Percentiles rank a stretch among this genome's conserved stretches.
These are phyloP conservation scores for Trachelus tabidus DNA, from an alignment of 2,888 invertebrate species.

Conservation along the genomic window DNA sequence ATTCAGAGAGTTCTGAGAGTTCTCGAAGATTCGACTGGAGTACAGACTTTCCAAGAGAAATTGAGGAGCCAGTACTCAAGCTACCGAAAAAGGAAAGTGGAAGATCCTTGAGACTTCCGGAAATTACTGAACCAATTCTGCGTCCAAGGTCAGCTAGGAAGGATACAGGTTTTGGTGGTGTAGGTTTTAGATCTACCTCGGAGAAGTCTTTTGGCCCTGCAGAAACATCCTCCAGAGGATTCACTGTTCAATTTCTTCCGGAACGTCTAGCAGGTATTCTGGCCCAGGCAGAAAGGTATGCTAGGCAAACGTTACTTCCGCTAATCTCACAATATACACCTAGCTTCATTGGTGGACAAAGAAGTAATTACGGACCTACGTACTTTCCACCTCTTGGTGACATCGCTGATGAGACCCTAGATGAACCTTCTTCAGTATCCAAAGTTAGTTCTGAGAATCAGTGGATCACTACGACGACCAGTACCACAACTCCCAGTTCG, in stretches of 20 bases:
- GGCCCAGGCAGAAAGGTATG: slow-evolving; percentile 84
- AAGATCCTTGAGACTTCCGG: slow-evolving; percentile 61
- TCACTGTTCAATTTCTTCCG: slow-evolving; percentile 83
- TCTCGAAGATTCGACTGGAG: slow-evolving; percentile 17
- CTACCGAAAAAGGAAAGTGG: slow-evolving; percentile 65
- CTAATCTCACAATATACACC: slow-evolving; percentile 84
- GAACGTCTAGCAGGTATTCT: slow-evolving; percentile 82
- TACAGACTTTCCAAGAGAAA: slow-evolving; percentile 66
- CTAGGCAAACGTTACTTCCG: slow-evolving; percentile 80
- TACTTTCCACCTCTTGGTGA: slow-evolving; percentile 73
- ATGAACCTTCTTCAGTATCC: slow-evolving; percentile 5
- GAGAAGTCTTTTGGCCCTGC: slow-evolving; percentile 60
- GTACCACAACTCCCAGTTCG: neutral
- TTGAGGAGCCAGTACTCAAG: slow-evolving; percentile 80
- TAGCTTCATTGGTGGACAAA: slow-evolving; percentile 68
- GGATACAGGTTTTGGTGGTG: slow-evolving; percentile 44
- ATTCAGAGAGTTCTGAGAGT: neutral
- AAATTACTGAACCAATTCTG: slow-evolving; percentile 77
- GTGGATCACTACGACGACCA: neutral
- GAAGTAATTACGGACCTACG: slow-evolving; percentile 69
- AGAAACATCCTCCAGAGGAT: slow-evolving; percentile 52
- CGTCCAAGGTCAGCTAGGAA: slow-evolving; percentile 67
- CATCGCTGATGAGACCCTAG: slow-evolving; percentile 21
- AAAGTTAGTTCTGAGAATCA: neutral
- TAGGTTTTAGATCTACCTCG: neutral